Base-by-base conservation (phyloP, 2,797 vertebrate species). In the Smutsia temminckii region DNA sequence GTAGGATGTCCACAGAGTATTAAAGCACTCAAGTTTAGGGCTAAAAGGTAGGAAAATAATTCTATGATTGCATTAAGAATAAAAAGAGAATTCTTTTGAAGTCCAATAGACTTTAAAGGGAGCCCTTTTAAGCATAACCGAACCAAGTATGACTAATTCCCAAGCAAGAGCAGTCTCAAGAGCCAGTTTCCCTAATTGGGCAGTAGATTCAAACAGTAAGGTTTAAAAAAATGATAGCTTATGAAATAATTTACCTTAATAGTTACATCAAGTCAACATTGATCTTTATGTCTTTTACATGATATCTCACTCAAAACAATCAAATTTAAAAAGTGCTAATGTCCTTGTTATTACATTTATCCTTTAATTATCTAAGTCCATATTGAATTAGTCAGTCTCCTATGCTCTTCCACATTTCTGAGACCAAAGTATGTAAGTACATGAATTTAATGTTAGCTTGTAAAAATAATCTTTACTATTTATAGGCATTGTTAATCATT, bases 391-490 rank as follows among this genome's bases (percentile, higher is more conserved):
- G 7, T 59, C 40, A 29, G 3, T 42, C 55, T 85, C 34, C 29
- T 63, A 2, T 46, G 13, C 9, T 63, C 18, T 77, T 64, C 63
- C 18, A 57, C 11, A 49, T 72, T 89, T 66, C 8, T 72, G 32
- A 91, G 37, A 69, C 6, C n/a, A 91, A 83, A 11, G 11, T 68
- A 68, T 63, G n/a, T 42, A 85, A 49, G 37, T 8, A 72, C 21
- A 46, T 46, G 27, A 81, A 40, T 57, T 68, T 68, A 92, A 69
- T 64, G 51, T 83, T n/a, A 42, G 6, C 11, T 66, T 69, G 9
- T 32, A 93, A 68, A 94, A 94, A 87, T 34, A 80, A 72, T 72
- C 40, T 85, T 91, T 85, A 93, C 42, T 74, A 27, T 66, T 81
- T 68, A 40, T 11, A 57, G 18, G 25, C 42, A 79, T 46, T 46